Evolutionary conservation across 2,797 vertebrate genomes (phyloP).

Genomic region (Halcyon leucocephala): DNA sequence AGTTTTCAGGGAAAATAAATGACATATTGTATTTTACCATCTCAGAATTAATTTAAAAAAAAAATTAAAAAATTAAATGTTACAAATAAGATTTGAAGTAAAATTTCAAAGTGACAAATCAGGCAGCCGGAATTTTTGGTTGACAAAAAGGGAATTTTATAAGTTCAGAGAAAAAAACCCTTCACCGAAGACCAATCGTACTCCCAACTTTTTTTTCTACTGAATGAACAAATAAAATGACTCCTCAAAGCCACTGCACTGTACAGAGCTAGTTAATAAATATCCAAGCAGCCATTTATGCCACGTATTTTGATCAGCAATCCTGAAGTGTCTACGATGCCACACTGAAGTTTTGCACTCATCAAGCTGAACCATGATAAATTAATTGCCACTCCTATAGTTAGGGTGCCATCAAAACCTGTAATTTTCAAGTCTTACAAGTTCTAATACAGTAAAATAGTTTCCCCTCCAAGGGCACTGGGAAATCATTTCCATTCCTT

Average conservation of each 20-base stretch:
- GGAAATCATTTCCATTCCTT: not conserved
- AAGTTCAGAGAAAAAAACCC: not conserved
- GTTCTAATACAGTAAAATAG: not conserved
- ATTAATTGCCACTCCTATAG: not conserved
- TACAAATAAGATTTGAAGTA: not conserved
- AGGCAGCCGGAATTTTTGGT: not conserved
- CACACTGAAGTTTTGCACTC: not conserved
- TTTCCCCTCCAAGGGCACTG: not conserved
- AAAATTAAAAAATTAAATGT: not conserved
- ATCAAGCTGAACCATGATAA: not conserved
- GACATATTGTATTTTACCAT: not conserved
- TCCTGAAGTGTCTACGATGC: not conserved
- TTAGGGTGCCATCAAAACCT: not conserved
- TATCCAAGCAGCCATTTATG: not conserved
- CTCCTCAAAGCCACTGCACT: not conserved
- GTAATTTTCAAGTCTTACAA: not conserved
- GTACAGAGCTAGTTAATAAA: constrained; percentile 39
- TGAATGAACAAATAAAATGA: not conserved
- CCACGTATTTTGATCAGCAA: not conserved
- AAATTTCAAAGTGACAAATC: not conserved
- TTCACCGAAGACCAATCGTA: not conserved
- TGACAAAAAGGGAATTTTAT: not conserved
- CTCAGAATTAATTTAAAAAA: not conserved
- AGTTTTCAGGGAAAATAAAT: not conserved
- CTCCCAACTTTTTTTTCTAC: not conserved